Percentiles rank a stretch among this genome's conserved stretches.
Evolutionary conservation across 2,113 vertebrate species (phyloP).

Genomic region (Pagrus major): DNA sequence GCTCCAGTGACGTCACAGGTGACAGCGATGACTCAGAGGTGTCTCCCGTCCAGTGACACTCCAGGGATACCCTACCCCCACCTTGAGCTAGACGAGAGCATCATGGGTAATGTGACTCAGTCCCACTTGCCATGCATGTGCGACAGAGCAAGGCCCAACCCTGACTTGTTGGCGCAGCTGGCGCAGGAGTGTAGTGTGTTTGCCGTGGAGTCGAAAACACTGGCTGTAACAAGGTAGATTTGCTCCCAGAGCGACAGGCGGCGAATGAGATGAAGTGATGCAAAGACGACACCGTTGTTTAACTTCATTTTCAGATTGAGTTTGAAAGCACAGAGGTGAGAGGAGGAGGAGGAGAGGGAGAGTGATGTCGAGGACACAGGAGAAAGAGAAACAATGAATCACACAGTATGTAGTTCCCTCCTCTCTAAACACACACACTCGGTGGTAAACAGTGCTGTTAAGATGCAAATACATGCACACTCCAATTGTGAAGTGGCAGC

Average conservation of each 20-base stretch:
- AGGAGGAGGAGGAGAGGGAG: constrained; percentile 23
- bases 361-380: not conserved
- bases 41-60: constrained; percentile 42
- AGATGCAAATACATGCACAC: constrained; percentile 58
- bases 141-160: not conserved
- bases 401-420: not conserved
- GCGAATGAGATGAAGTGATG: constrained; percentile 31
- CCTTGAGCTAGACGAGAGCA: constrained; percentile 36
- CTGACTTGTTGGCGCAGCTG: not conserved
- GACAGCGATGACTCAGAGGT: constrained; percentile 72
- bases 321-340: constrained; percentile 21
- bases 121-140: constrained; percentile 4
- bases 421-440: constrained; percentile 8
- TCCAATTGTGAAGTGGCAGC: constrained; percentile 37
- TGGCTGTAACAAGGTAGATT: constrained; percentile 5
- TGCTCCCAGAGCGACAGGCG: not conserved
- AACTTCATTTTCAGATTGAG: constrained; percentile 38
- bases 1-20: constrained; percentile 49
- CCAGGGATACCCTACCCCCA: constrained; percentile 54
- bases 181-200: not conserved
- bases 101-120: constrained; percentile 71
- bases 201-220: not conserved
- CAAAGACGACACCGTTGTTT: constrained; percentile 9
- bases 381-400: constrained; percentile 47
- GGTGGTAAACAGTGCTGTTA: constrained; percentile 33